Conservation (phyloP, 1,140 invertebrate species). For the Temnothorax curvispinosus region DNA sequence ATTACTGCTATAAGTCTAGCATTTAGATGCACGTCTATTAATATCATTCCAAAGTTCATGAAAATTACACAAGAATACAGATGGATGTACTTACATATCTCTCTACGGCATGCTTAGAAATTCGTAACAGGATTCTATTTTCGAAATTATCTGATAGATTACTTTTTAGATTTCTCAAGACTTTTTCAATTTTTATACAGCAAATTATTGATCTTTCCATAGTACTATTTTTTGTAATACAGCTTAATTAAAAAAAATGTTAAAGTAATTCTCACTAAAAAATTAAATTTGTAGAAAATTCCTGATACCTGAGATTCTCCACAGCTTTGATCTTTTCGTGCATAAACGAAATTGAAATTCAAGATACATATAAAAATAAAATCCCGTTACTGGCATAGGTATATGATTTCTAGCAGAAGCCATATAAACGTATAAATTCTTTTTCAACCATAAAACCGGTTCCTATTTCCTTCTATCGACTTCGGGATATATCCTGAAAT, state of each 20-base stretch:
- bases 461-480: conserved; percentile 22
- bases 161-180: not conserved
- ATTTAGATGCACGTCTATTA: not conserved
- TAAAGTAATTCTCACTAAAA: not conserved
- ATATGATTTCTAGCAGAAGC: not conserved
- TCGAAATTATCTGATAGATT: not conserved
- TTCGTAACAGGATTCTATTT: not conserved
- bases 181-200: not conserved
- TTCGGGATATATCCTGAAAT: conserved; percentile 13
- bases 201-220: not conserved
- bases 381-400: not conserved
- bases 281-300: not conserved
- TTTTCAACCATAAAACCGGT: conserved; percentile 20
- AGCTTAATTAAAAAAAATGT: not conserved
- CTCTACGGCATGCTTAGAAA: not conserved
- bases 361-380: not conserved
- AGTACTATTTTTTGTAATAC: not conserved
- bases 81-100: not conserved
- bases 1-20: not conserved
- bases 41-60: not conserved
- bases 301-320: not conserved
- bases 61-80: not conserved
- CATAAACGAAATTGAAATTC: not conserved
- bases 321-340: not conserved
- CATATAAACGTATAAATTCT: not conserved